Conservation (phyloP, 2,888 invertebrate species). For the Endotricha flammealis region DNA sequence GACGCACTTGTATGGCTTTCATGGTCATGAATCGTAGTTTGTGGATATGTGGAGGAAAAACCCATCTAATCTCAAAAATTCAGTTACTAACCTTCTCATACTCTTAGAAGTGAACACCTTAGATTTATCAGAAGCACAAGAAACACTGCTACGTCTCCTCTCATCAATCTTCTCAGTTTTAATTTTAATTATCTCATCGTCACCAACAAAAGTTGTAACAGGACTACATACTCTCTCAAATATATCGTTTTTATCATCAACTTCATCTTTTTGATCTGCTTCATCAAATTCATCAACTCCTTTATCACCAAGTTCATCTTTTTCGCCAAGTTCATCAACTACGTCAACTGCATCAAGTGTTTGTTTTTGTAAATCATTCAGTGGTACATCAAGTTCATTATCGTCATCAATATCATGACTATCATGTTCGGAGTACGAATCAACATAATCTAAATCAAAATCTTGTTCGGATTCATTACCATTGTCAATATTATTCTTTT, state of each 20-base stretch:
- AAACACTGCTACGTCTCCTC: neutral
- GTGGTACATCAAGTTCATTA: neutral
- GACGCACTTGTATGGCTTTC: too few species aligned
- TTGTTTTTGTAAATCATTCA: neutral
- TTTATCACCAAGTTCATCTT: neutral
- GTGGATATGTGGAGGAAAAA: too few species aligned
- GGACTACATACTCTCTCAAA: neutral
- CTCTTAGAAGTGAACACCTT: neutral
- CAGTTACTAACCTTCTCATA: neutral
- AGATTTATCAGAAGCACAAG: neutral
- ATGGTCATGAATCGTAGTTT: too few species aligned
- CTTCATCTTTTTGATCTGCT: too few species aligned
- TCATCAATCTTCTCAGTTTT: neutral
- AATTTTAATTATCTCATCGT: neutral
- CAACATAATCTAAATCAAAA: constrained; percentile 20
- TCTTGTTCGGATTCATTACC: neutral
- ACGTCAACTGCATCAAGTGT: neutral
- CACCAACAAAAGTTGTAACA: neutral
- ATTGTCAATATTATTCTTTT: neutral
- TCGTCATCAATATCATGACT: neutral
- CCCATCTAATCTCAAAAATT: neutral
- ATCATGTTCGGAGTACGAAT: constrained; percentile 16
- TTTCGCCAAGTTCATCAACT: neutral
- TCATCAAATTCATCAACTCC: neutral
- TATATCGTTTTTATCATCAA: too few species aligned